Base-by-base conservation (phyloP, 2,888 invertebrate genomes). In the Protophormia terraenovae region DNA sequence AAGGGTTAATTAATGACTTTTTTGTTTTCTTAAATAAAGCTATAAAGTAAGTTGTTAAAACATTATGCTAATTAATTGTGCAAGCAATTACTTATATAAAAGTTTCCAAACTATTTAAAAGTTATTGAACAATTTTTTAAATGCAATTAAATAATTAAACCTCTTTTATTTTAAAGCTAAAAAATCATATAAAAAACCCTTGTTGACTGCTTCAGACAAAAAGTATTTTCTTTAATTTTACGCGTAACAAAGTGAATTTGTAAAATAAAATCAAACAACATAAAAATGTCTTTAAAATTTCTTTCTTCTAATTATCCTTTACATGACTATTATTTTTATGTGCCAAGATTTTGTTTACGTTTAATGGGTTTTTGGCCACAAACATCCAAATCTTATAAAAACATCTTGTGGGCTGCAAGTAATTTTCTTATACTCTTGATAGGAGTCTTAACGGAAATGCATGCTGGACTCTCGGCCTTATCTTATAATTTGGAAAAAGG, bases 281-380 rank as follows among this genome's bases (percentile, higher is more conserved):
- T 27, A 7, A 55, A 72, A 67, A 87, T 87, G 87, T 58, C 50
- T 29, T 87, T 89, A 7, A 86, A 80, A 8, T 90, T 88, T 78
- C 86, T 90, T 5, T 67, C 83, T 4, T 58, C 76, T 3, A 41
- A 86, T 19, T 88, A 88, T 77, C 87, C 87, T 0, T 32, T 90
- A 66, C 14, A 60, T 3, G 78, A 81, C 0, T 90, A 90, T 32
- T 90, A 88, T 10, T 91, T 88, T 69, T 88, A 88, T 8, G 88
- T 90, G 45, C 90, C 91, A 0, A 86, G 77, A 0, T 67, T 88
- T 0, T 89, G 90, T 64, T 78, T 90, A 3, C 35, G 77, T 2
- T 0, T 87, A 0, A 88, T 90, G 88, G 91, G 91, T 2, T 90
- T 81, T 66, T 90, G 90, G 90, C 90, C 90, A 0, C 60, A 83